Evolutionary conservation across 1,140 invertebrate genomes (phyloP).

Genomic region (Trichomalopsis sarcophagae): DNA sequence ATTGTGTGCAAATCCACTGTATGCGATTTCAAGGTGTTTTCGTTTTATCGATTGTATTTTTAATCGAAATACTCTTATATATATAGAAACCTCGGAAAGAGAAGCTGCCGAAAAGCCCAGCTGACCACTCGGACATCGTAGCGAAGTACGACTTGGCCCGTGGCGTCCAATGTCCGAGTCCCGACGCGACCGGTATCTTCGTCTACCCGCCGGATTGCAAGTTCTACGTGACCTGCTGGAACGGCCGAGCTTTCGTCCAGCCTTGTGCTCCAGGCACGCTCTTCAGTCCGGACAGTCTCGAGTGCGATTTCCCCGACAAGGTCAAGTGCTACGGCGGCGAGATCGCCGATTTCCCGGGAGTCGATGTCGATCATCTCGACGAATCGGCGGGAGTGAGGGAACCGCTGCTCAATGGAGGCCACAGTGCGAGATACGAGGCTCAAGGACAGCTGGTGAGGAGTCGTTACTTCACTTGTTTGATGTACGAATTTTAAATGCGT

Average conservation of each 20-base stretch:
- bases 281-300: conserved; percentile 78
- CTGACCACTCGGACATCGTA: conserved; percentile 49
- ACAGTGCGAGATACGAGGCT: neutral
- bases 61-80: too few relatives aligned
- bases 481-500: neutral
- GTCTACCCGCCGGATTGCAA: conserved; percentile 80
- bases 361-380: neutral
- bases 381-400: conserved; percentile 27
- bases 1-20: conserved; percentile 13
- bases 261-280: conserved; percentile 81
- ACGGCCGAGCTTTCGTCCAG: conserved; percentile 77
- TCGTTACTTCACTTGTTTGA: neutral
- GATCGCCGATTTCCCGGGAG: conserved; percentile 40
- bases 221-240: conserved; percentile 82
- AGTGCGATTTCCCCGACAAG: conserved; percentile 81
- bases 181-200: conserved; percentile 76
- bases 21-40: neutral
- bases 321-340: conserved; percentile 76
- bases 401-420: conserved; percentile 27
- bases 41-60: too few relatives aligned
- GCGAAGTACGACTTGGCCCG: conserved; percentile 60
- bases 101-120: conserved; percentile 45
- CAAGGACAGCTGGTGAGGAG: neutral
- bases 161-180: conserved; percentile 73
- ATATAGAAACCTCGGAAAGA: conserved; percentile 66